Evolutionary conservation across 2,888 invertebrate genomes (phyloP).

Genomic region (Pinctada fucata): DNA sequence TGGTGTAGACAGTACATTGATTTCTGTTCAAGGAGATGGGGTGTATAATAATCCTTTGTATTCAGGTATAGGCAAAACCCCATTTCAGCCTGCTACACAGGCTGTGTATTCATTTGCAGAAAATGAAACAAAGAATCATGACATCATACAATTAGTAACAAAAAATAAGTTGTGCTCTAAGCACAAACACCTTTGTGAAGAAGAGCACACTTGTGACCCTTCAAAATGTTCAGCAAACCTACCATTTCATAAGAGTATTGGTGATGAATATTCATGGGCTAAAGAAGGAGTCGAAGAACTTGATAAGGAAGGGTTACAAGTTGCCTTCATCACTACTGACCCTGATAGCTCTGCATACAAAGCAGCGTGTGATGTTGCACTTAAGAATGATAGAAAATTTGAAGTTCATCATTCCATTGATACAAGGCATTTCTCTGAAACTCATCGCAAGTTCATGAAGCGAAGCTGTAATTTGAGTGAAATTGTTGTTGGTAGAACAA

Average conservation of each 20-base stretch:
- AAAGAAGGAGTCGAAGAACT: neutral
- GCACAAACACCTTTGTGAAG: neutral
- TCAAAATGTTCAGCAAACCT: neutral
- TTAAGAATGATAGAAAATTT: neutral
- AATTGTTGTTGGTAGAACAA: neutral
- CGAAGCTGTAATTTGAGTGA: neutral
- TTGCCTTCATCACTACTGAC: neutral
- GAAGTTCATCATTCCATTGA: neutral
- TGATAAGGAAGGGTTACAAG: neutral
- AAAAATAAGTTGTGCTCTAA: constrained; percentile 13
- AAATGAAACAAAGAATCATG: neutral
- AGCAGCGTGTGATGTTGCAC: neutral
- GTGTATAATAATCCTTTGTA: too few relatives aligned
- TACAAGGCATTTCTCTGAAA: neutral
- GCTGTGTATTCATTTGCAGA: neutral
- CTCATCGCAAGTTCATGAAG: neutral
- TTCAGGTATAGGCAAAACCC: neutral
- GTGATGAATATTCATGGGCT: neutral
- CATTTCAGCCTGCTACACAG: neutral
- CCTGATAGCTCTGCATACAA: constrained; percentile 7
- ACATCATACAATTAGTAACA: constrained; percentile 2
- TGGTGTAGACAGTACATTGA: too few relatives aligned
- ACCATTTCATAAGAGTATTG: neutral
- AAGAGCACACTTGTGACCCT: neutral
- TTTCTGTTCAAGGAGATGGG: too few relatives aligned